Percentiles rank a stretch among this genome's conserved stretches.
phyloP scores from a whole-genome alignment of 2,113 vertebrate species.

The Thamnaconus septentrionalis region DNA sequence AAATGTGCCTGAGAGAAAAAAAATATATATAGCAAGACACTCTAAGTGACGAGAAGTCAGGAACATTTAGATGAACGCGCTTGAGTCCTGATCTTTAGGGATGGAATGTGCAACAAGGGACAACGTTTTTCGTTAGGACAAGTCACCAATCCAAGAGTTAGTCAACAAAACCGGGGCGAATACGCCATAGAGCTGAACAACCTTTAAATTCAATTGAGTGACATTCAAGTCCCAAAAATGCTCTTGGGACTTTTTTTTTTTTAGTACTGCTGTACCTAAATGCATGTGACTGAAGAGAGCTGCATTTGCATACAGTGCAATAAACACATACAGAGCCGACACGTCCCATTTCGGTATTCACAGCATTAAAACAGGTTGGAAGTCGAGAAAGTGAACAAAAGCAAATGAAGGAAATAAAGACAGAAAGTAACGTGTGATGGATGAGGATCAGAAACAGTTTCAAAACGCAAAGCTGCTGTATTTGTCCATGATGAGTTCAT shows the following conservation, averaged over 20 bases:
- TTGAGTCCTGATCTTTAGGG: conserved; percentile 43
- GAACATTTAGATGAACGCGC: conserved; percentile 40
- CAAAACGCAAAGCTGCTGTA: too few species aligned
- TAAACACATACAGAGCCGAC: conserved; percentile 50
- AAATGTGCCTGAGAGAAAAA: conserved; percentile 63
- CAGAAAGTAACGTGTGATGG: too few species aligned
- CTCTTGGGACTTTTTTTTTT: background rate
- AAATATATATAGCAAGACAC: conserved; percentile 41
- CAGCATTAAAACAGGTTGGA: conserved; percentile 73
- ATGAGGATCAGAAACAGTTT: too few species aligned
- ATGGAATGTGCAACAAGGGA: conserved; percentile 62
- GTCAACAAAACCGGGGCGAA: conserved; percentile 12
- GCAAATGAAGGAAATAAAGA: too few species aligned
- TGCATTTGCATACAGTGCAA: conserved; percentile 52
- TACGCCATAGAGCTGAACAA: conserved; percentile 6
- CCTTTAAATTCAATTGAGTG: conserved; percentile 13
- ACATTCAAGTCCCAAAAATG: conserved; percentile 21
- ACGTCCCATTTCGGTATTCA: conserved; percentile 69
- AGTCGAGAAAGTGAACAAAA: background rate
- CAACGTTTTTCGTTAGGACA: conserved; percentile 12
- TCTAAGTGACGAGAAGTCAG: conserved; percentile 47
- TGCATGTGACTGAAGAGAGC: conserved; percentile 43
- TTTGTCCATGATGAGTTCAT: too few species aligned
- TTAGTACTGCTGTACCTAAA: conserved; percentile 27
- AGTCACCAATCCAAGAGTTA: conserved; percentile 22